Conservation (phyloP, 2,797 vertebrate genomes). For the Myotis myotis region DNA sequence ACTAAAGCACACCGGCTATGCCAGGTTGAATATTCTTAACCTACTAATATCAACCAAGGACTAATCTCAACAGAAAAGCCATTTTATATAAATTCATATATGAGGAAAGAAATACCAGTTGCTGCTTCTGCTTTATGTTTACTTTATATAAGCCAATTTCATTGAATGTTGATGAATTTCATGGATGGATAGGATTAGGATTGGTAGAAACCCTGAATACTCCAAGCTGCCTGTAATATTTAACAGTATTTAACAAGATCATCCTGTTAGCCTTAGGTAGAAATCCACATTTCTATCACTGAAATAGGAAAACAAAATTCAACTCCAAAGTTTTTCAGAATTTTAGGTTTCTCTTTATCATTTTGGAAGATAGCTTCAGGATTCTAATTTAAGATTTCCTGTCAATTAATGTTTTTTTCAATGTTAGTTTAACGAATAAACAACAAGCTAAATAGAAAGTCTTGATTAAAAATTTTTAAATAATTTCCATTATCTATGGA, state of each 20-base stretch:
- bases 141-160: not conserved
- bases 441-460: conserved; percentile 11
- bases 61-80: not conserved
- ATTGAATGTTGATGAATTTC: not conserved
- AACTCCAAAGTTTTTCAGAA: not conserved
- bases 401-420: not conserved
- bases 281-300: not conserved
- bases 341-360: not conserved
- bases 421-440: not conserved
- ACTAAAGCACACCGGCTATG: no score
- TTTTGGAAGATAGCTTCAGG: conserved; percentile 6
- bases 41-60: not conserved
- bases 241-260: not conserved
- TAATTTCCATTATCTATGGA: not conserved
- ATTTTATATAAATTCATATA: not conserved
- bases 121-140: not conserved
- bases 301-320: not conserved
- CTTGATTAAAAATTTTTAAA: not conserved
- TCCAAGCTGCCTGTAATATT: not conserved
- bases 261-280: not conserved
- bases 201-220: not conserved
- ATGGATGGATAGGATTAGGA: not conserved
- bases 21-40: not conserved
- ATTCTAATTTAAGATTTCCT: not conserved
- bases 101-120: not conserved